Evolutionary conservation across 2,888 invertebrate genomes (phyloP), one percentile per base, ranked within the genome.

Genomic region (Gasteruption jaculator): DNA sequence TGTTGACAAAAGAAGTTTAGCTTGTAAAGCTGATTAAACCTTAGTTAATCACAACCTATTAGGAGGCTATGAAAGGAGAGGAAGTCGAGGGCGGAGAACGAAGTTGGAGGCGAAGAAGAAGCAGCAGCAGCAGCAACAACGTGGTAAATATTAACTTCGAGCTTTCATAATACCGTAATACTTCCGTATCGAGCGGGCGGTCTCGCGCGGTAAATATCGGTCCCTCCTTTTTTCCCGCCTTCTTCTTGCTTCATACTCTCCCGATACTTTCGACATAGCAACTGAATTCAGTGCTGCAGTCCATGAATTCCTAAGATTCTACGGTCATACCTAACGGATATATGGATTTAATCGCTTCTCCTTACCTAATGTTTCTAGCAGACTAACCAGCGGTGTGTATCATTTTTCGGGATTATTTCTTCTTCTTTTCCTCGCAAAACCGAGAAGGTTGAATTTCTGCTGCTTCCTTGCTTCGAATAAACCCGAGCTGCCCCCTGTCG

Each of bases 11-110:
- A 63, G 63, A 65, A 66, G 66, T 67, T 66, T 66, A 65, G 67
- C 67, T 65, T 65, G 65, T 64, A 67, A 67, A 67, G 67, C 65
- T 65, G 67, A 67, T 67, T 67, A 67, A 67, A 67, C 67, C 67
- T 67, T 65, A 65, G 65, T 67, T 67, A 67, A 67, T 67, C 67
- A 67, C 62, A 64, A 67, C 50, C 45, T 53, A 64, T 34, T 55
- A 60, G 59, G 63, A 50, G 20, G 48, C 43, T 54, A 67, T 61
- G 52, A 46, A 47, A 21, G 8, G 5, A 6, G 4, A 5, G 27
- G 27, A 47, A 41, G 42, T 45, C 11, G 25, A 15, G 11, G n/a
- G n/a, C n/a, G n/a, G n/a, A n/a, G n/a, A n/a, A n/a, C n/a, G n/a
- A n/a, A n/a, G n/a, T n/a, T n/a, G n/a, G n/a, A n/a, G n/a, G n/a